A percentile compares a stretch with the other conserved stretches of the same genome.
phyloP scores from a whole-genome alignment of 2,888 invertebrate genomes.

The Rhingia rostrata region DNA sequence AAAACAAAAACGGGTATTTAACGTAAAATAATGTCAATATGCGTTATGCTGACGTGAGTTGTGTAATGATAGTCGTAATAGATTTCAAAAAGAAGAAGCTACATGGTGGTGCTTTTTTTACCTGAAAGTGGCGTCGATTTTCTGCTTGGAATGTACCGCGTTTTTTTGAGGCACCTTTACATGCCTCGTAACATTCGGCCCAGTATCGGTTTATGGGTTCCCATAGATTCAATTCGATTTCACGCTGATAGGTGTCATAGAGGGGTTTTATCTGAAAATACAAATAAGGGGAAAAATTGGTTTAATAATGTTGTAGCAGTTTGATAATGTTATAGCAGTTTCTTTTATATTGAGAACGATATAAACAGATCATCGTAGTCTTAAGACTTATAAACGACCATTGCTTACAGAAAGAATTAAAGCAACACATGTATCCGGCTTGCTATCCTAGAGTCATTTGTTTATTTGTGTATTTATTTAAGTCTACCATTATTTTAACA shows the following conservation, averaged over 20 bases:
- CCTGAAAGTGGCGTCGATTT: conserved; percentile 85
- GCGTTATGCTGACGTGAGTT: neutral
- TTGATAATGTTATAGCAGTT: neutral
- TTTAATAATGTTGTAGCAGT: neutral
- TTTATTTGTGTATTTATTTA: too few species aligned
- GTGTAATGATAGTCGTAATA: conserved; percentile 17
- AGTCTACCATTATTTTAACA: too few species aligned
- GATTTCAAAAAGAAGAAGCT: conserved; percentile 1
- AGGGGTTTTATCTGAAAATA: conserved; percentile 84
- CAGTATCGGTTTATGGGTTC: conserved; percentile 85
- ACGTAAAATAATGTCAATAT: conserved; percentile 25
- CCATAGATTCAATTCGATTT: conserved; percentile 83
- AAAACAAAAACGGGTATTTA: conserved; percentile 42
- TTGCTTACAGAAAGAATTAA: too few species aligned
- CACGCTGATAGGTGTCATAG: conserved; percentile 84
- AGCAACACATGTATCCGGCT: too few species aligned
- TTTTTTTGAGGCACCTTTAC: conserved; percentile 85
- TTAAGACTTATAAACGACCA: too few species aligned
- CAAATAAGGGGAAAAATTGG: conserved; percentile 24
- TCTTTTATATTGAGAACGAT: too few species aligned
- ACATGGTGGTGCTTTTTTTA: conserved; percentile 69
- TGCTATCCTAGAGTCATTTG: too few species aligned
- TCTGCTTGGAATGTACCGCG: conserved; percentile 84
- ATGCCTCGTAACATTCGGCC: conserved; percentile 86
- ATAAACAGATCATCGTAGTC: too few species aligned